Evolutionary conservation across 1,140 invertebrate genomes (phyloP).

Genomic region (Trypoxylus dichotomus): DNA sequence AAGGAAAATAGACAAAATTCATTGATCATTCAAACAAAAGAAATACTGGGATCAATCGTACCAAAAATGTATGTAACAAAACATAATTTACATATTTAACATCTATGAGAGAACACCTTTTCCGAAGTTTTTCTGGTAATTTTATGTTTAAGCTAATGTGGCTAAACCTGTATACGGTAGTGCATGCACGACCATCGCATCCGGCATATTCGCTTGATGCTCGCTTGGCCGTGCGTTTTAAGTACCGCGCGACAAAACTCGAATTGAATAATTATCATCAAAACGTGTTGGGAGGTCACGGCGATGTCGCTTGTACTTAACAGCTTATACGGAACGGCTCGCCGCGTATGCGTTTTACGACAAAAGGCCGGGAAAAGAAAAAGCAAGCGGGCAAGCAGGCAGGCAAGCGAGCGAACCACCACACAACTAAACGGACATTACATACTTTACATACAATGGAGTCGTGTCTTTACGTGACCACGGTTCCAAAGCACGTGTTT

Average conservation of each 20-base stretch:
- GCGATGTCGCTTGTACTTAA: slow-evolving; percentile 24
- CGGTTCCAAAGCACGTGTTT: slow-evolving; percentile 45
- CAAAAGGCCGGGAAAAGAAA: background rate
- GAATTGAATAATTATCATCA: slow-evolving; percentile 49
- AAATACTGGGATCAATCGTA: no score
- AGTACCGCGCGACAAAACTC: slow-evolving; percentile 16
- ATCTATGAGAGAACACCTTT: no score
- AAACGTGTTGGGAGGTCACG: slow-evolving; percentile 47
- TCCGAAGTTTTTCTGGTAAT: no score
- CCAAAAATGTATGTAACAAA: no score
- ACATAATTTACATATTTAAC: no score
- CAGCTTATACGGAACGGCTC: slow-evolving; percentile 37
- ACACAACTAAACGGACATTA: background rate
- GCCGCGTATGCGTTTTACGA: slow-evolving; percentile 38
- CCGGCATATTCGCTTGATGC: no score
- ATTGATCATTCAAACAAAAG: no score
- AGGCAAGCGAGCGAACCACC: background rate
- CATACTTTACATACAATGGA: slow-evolving; percentile 49
- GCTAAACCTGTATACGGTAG: no score
- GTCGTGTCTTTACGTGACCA: slow-evolving; percentile 48
- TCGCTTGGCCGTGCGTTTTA: no score
- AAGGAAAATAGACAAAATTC: no score
- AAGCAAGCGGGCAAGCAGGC: background rate
- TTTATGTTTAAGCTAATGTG: no score
- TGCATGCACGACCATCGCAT: no score